Evolutionary conservation across 2,888 invertebrate species (phyloP), one percentile per base, ranked within the genome.

Genomic region (Lasioglossum figueresi): DNA sequence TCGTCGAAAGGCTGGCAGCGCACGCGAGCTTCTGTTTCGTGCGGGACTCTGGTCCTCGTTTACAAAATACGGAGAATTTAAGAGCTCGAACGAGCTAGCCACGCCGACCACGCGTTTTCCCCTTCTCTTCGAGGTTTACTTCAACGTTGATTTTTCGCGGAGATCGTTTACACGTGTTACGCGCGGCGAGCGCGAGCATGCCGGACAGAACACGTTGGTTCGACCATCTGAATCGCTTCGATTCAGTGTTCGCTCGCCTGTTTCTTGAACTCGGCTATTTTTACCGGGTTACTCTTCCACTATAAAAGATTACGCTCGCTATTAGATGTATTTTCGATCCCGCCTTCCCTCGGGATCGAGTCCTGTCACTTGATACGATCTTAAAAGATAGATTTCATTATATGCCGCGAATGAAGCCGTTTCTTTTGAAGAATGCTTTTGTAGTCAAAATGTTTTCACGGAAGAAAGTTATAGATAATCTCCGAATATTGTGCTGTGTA

Each of bases 11-110:
- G 76, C 82, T 45, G 68, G 37, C 40, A 43, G 48, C 80, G 71
- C 79, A 52, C 82, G 79, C 56, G 72, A 43, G 71, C 79, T 70
- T 75, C 76, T 76, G 79, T 70, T 80, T 83, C 48, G 10, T 66
- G 71, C 72, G 43, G 37, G 72, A 19, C 37, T 75, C 27, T 3
- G 56, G 71, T 59, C n/a, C 63, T 70, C 90, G 91, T 91, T 90
- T 91, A 91, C 88, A 84, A 92, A 91, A 86, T 89, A 91, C 84
- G 82, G 87, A 87, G 89, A 89, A 91, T 91, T 90, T 87, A 85
- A 89, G 88, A 85, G 80, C 81, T 59, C 80, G n/a, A 3, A 3
- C 72, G 56, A 66, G 77, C 83, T 82, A 86, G 76, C 84, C 73
- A 79, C 70, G 84, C 70, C 66, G 82, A 76, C 79, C 78, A 81